Evolutionary conservation across 2,113 vertebrate species (phyloP).

Genomic region (Nematolebias whitei): DNA sequence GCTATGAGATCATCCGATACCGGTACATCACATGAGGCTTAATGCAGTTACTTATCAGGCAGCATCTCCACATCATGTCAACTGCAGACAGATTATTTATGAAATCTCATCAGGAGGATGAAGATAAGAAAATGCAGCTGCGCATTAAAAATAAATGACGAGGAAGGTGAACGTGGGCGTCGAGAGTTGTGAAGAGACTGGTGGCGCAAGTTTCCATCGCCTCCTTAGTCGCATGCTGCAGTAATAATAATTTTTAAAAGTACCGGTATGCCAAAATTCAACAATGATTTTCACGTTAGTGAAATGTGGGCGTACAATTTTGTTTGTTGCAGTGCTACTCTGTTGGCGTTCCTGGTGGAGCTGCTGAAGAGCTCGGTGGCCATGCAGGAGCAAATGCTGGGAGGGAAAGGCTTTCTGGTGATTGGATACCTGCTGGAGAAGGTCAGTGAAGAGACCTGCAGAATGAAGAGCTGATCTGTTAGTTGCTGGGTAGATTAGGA

Average conservation of each 20-base stretch:
- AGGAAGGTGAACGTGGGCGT: background rate
- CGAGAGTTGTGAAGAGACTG: background rate
- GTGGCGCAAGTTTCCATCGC: background rate
- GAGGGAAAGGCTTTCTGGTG: conserved; percentile 97
- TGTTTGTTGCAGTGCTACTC: conserved; percentile 87
- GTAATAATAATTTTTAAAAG: background rate
- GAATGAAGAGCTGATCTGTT: background rate
- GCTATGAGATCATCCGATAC: conserved; percentile 9
- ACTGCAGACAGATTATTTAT: conserved; percentile 9
- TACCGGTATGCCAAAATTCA: background rate
- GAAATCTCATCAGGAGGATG: conserved; percentile 22
- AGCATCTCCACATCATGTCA: conserved; percentile 22
- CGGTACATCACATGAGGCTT: conserved; percentile 7
- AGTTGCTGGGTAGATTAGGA: background rate
- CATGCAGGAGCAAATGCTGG: conserved; percentile 99
- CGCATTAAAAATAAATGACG: conserved; percentile 19
- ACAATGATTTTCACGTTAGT: background rate
- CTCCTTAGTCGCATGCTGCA: background rate
- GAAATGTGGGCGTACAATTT: conserved; percentile 7
- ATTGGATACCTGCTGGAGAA: conserved; percentile 99
- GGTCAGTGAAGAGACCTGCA: conserved; percentile 74
- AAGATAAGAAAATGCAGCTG: conserved; percentile 1
- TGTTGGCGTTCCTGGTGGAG: conserved; percentile 97
- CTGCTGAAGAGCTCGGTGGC: conserved; percentile 98
- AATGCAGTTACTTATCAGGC: conserved; percentile 25